These are phyloP conservation scores for Trichoplusia ni DNA, from an alignment of 1,140 invertebrate genomes.

Conservation along the genomic window DNA sequence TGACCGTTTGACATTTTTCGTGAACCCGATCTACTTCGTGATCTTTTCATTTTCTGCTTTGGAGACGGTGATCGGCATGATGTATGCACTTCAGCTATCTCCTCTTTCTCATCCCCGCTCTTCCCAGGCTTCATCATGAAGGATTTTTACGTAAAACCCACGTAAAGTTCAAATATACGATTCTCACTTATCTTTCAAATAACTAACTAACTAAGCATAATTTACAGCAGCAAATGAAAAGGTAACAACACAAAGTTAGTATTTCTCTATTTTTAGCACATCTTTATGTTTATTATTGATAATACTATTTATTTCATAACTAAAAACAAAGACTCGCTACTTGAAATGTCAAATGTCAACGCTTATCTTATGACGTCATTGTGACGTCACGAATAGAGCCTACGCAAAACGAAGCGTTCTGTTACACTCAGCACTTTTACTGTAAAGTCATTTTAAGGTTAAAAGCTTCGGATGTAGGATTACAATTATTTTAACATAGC, in stretches of 20 bases:
- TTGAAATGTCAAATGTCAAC: constrained; percentile 70
- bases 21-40: constrained; percentile 62
- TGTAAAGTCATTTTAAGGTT: background rate
- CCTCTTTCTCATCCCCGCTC: constrained; percentile 65
- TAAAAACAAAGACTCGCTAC: constrained; percentile 21
- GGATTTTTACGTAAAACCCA: constrained; percentile 35
- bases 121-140: constrained; percentile 72
- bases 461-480: too few species aligned
- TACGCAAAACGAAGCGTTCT: constrained; percentile 39
- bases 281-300: constrained; percentile 37
- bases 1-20: constrained; percentile 73
- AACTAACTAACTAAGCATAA: background rate
- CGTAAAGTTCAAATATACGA: constrained; percentile 15
- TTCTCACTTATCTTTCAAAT: background rate
- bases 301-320: constrained; percentile 22
- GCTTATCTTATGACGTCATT: constrained; percentile 64
- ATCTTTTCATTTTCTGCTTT: constrained; percentile 56
- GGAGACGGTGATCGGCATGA: constrained; percentile 69
- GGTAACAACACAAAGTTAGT: background rate
- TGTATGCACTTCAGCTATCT: constrained; percentile 71
- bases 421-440: constrained; percentile 27
- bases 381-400: constrained; percentile 63
- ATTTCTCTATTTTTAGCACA: constrained; percentile 24
- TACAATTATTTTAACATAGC: too few species aligned
- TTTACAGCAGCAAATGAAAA: constrained; percentile 11